Evolutionary conservation across 2,888 invertebrate genomes (phyloP).

Genomic region (Ypsolopha scabrella): DNA sequence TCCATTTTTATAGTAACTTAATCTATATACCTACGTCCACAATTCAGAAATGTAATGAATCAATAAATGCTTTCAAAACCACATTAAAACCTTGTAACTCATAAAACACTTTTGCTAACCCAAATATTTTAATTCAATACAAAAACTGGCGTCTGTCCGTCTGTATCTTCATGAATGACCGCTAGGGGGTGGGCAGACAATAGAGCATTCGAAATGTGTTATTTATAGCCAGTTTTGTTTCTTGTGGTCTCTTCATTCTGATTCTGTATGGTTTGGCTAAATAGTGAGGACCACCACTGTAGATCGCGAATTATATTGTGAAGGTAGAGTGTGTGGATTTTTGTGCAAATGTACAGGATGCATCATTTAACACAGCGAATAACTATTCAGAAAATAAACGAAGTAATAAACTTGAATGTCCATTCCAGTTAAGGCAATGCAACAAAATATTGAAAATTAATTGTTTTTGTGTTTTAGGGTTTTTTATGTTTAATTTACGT

Average conservation of each 20-base stretch:
- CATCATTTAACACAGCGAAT: too few species aligned
- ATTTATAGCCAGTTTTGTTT: conserved; percentile 57
- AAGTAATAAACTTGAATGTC: too few species aligned
- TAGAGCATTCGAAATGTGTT: conserved; percentile 25
- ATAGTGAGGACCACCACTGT: conserved; percentile 43
- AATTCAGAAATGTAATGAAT: background rate
- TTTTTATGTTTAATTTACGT: too few species aligned
- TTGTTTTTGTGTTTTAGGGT: too few species aligned
- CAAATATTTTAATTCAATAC: background rate
- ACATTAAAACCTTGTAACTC: background rate
- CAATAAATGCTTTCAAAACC: background rate
- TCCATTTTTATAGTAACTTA: too few species aligned
- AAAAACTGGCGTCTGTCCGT: conserved; percentile 24
- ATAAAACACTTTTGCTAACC: background rate
- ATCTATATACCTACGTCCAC: too few species aligned
- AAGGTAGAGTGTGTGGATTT: too few species aligned
- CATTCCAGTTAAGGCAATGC: too few species aligned
- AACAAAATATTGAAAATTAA: too few species aligned
- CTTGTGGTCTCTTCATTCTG: conserved; percentile 29
- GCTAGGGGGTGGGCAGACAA: conserved; percentile 20
- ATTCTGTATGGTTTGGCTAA: conserved; percentile 19
- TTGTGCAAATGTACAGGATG: too few species aligned
- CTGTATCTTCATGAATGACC: conserved; percentile 29
- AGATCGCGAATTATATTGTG: conserved; percentile 24
- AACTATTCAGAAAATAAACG: too few species aligned